Evolutionary conservation across 2,113 vertebrate genomes (phyloP).

Genomic region (human): DNA sequence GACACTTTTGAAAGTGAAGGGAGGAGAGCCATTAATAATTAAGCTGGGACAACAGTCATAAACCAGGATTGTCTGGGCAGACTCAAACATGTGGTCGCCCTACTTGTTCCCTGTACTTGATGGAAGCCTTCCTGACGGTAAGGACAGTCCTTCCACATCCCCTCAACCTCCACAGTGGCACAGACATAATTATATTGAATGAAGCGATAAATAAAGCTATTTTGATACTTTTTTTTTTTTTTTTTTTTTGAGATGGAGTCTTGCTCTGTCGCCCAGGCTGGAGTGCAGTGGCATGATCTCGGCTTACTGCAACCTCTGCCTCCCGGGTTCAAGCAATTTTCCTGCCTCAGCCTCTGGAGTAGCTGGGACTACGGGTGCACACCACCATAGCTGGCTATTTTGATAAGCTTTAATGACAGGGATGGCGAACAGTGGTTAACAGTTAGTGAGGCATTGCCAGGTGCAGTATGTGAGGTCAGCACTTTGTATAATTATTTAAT

Average conservation of each 20-base stretch:
- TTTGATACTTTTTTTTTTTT: background rate
- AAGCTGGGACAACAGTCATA: background rate
- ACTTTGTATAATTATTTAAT: background rate
- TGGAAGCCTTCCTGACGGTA: background rate
- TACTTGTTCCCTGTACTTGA: background rate
- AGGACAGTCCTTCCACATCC: background rate
- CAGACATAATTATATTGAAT: background rate
- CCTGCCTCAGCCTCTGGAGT: too few relatives aligned
- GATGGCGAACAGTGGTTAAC: background rate
- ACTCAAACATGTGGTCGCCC: background rate
- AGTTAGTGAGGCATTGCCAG: background rate
- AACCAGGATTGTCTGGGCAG: background rate
- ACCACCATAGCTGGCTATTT: background rate
- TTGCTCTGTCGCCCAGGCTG: too few relatives aligned
- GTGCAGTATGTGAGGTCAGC: accelerated
- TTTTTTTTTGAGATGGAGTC: too few relatives aligned
- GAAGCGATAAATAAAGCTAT: background rate
- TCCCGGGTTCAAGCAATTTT: too few relatives aligned
- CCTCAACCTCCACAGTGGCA: background rate
- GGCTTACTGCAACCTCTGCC: too few relatives aligned
- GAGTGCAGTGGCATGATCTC: too few relatives aligned
- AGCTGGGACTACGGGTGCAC: too few relatives aligned
- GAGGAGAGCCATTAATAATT: background rate
- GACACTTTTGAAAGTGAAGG: background rate
- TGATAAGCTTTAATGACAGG: background rate